phyloP scores from a whole-genome alignment of 2,888 invertebrate genomes.

The Brachynemurus nebulosus region DNA sequence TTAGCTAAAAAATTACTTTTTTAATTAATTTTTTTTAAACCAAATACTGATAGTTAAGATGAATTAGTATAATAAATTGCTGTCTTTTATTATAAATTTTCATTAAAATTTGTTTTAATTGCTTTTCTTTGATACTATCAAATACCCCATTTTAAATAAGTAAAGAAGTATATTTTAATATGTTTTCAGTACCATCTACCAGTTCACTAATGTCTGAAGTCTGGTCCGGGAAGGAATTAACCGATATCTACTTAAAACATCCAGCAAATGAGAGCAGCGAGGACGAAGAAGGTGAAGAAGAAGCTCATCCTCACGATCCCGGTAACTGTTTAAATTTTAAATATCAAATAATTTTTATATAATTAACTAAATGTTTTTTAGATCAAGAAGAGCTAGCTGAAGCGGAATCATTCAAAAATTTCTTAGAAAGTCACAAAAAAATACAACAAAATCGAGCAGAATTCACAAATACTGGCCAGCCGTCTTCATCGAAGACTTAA shows the following conservation, averaged over 20 bases:
- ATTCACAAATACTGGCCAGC: slow-evolving; percentile 1
- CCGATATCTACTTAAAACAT: slow-evolving; percentile 59
- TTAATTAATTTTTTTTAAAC: too few species aligned
- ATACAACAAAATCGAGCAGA: slow-evolving; percentile 29
- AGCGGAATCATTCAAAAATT: slow-evolving; percentile 27
- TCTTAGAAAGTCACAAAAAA: slow-evolving; percentile 28
- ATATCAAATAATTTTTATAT: background rate
- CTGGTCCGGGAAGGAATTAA: slow-evolving; percentile 43
- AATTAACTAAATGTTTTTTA: too few species aligned
- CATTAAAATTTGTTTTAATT: too few species aligned
- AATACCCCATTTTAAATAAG: slow-evolving; percentile 14
- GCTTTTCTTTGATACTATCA: too few species aligned
- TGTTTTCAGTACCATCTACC: background rate
- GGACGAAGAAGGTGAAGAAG: slow-evolving; percentile 52
- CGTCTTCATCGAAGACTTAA: slow-evolving; percentile 6
- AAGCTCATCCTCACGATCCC: background rate
- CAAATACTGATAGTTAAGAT: too few species aligned
- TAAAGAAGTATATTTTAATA: slow-evolving; percentile 3
- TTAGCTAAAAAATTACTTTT: too few species aligned
- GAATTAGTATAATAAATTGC: too few species aligned
- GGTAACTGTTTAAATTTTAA: background rate
- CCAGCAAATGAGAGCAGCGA: slow-evolving; percentile 63
- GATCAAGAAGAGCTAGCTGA: slow-evolving; percentile 21
- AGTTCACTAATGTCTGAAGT: slow-evolving; percentile 33
- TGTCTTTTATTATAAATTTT: too few species aligned